A percentile compares a stretch with the other conserved stretches of the same genome.
Evolutionary conservation across 2,797 vertebrate genomes (phyloP).

Genomic region (Chaetophractus vellerosus): DNA sequence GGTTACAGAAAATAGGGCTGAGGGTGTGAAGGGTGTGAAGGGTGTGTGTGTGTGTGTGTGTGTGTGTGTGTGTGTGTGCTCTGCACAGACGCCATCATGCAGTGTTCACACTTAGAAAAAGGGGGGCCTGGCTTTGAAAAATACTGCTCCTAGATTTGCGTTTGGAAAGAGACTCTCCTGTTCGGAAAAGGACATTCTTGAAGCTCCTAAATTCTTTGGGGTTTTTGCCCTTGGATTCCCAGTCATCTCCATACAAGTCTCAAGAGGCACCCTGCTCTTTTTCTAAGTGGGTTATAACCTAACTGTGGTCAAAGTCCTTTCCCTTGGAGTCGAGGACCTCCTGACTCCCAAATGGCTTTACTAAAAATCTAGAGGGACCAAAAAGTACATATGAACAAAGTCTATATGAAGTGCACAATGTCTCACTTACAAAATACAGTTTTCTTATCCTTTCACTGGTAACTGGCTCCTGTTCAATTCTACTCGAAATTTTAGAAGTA

Average conservation of each 20-base stretch:
- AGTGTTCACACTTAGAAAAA: slow-evolving; percentile 9
- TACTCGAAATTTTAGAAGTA: not conserved
- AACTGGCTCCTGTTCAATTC: not conserved
- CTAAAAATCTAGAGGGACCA: not conserved
- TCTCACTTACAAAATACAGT: not conserved
- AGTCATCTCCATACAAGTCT: not conserved
- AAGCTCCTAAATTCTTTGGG: not conserved
- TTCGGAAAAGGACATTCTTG: not conserved
- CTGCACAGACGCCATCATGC: too few relatives aligned
- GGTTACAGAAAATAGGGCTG: not conserved
- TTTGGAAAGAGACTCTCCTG: not conserved
- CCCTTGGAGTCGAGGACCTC: not conserved
- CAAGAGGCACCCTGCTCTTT: not conserved
- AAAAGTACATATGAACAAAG: not conserved
- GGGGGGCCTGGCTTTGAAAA: slow-evolving; percentile 2
- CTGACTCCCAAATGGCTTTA: not conserved
- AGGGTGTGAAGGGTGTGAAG: not conserved
- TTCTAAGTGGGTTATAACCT: not conserved
- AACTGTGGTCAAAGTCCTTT: not conserved
- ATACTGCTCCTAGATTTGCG: not conserved
- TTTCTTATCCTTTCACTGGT: not conserved
- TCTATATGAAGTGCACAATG: not conserved
- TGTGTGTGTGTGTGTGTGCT: too few relatives aligned
- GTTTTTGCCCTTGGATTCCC: not conserved
- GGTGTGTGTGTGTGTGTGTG: not conserved